Conservation (phyloP, 1,140 invertebrate species). For the Diploscapter pachys region DNA sequence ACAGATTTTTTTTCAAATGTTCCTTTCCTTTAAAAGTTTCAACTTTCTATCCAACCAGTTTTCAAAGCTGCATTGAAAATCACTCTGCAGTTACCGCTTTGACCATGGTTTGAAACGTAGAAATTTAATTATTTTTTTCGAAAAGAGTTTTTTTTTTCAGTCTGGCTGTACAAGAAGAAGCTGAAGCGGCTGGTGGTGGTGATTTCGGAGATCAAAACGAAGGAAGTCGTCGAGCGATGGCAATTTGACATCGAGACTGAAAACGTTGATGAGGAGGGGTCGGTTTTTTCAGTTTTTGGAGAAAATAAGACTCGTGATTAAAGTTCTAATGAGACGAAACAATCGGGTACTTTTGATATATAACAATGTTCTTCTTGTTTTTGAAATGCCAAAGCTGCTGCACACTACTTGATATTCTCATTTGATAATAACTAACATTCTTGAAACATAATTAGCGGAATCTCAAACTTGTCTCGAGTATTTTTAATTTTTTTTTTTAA, state of each 20-base stretch:
- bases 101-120: not conserved
- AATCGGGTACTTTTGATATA: too few species aligned
- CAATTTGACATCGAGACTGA: slow-evolving; percentile 80
- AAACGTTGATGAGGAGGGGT: slow-evolving; percentile 30
- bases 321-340: too few species aligned
- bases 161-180: slow-evolving; percentile 79
- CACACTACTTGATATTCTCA: too few species aligned
- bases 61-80: not conserved
- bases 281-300: not conserved
- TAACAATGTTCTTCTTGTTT: too few species aligned
- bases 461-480: too few species aligned
- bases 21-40: too few species aligned
- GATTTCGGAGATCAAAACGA: slow-evolving; percentile 82
- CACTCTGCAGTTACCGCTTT: not conserved
- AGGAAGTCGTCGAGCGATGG: slow-evolving; percentile 91
- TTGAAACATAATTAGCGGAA: too few species aligned
- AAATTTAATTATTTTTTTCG: not conserved
- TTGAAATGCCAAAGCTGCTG: too few species aligned
- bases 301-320: not conserved
- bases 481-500: too few species aligned
- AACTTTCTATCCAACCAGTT: not conserved
- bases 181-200: slow-evolving; percentile 83
- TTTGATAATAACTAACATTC: too few species aligned
- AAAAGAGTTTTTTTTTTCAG: slow-evolving; percentile 64
- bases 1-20: too few species aligned